Base-by-base conservation (phyloP, 2,888 invertebrate species). In the Amphiduros pacificus region DNA sequence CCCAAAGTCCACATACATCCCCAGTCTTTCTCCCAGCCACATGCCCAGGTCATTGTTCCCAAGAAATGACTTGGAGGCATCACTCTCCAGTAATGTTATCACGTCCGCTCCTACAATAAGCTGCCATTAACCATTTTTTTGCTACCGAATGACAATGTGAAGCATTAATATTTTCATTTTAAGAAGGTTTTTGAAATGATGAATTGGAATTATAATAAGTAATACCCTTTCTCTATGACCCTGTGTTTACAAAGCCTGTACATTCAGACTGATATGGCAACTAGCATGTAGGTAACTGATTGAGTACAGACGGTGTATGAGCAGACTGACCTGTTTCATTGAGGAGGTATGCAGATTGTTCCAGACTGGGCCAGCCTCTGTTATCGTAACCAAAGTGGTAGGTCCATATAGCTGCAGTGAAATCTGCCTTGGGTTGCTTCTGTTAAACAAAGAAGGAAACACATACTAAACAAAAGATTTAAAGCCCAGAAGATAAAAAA, bases 311-410 rank as follows among this genome's bases (percentile, higher is more conserved):
- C n/a, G n/a, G n/a, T n/a, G n/a, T n/a, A n/a, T n/a, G n/a, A n/a
- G n/a, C n/a, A n/a, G 14, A 58, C 54, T 11, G 69, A 78, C 78
- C 79, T 63, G 80, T 78, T 60, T 81, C 74, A 55, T 75, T 74
- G 14, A 83, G 70, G 22, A 81, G 59, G 11, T 66, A 29, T 3
- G 78, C 79, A 32, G 78, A 70, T 54, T 81, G 68, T 56, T 81
- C 79, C 60, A 83, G 67, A 70, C 82, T 82, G 2, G 82, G 82
- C 81, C 82, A 82, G 28, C 82, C 83, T 61, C 74, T 70, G 68
- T 83, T 83, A 62, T 83, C 83, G 69, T 82, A 83, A 29, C 82
- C 83, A 73, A 83, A 83, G 69, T 83, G 83, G 65, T 77, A 82
- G 2, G 83, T 83, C 82, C 82, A 83, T 22, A 83, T 80, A 26